phyloP scores from a whole-genome alignment of 2,888 invertebrate species.

The Ophraella communa region DNA sequence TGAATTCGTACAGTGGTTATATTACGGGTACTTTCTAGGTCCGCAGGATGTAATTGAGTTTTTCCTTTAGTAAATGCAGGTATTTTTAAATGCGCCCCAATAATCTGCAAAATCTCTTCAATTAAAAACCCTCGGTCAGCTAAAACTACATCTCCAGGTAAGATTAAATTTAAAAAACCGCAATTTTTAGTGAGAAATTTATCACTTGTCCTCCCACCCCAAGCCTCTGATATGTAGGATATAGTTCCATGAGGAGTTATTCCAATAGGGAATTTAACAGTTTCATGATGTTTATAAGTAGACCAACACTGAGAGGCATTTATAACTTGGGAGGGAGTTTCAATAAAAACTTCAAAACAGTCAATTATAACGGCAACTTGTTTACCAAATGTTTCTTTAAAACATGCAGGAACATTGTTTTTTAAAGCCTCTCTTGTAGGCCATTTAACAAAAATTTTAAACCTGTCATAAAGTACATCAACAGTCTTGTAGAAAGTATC shows the following conservation, averaged over 20 bases:
- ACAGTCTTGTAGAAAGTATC: slow-evolving; percentile 9
- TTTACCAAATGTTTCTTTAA: slow-evolving; percentile 27
- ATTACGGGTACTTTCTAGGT: too few relatives aligned
- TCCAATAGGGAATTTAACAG: slow-evolving; percentile 34
- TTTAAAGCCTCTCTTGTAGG: slow-evolving; percentile 18
- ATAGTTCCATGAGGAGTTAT: slow-evolving; percentile 29
- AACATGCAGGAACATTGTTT: slow-evolving; percentile 29
- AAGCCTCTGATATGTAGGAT: slow-evolving; percentile 8
- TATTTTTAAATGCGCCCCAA: too few relatives aligned
- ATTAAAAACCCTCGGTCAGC: too few relatives aligned
- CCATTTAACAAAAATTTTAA: slow-evolving; percentile 30
- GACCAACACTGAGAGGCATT: slow-evolving; percentile 29
- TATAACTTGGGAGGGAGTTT: slow-evolving; percentile 16
- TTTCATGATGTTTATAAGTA: slow-evolving; percentile 32
- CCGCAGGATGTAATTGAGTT: too few relatives aligned
- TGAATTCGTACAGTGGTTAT: too few relatives aligned
- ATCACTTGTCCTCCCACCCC: slow-evolving; percentile 8
- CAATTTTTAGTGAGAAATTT: neutral
- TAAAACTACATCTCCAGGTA: too few relatives aligned
- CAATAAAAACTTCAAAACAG: slow-evolving; percentile 33
- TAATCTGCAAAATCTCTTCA: too few relatives aligned
- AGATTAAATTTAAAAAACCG: too few relatives aligned
- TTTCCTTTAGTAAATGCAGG: too few relatives aligned
- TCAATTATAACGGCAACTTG: slow-evolving; percentile 28
- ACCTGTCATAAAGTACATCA: slow-evolving; percentile 6